Evolutionary conservation across 2,113 vertebrate species (phyloP).

Genomic region (Dipodomys spectabilis): DNA sequence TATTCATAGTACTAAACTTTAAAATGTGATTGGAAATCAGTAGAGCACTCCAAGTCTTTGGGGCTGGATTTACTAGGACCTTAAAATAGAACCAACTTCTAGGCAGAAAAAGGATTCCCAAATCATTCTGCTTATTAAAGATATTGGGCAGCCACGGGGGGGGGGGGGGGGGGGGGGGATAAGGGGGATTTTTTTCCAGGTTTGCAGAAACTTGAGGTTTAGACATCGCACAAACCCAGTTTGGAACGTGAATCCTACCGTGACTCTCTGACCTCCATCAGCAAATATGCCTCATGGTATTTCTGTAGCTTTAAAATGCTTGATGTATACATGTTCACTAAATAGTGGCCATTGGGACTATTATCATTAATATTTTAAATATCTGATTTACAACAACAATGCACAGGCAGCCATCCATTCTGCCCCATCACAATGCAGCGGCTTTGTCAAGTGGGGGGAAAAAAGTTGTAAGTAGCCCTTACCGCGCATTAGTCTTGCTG

Average conservation of each 20-base stretch:
- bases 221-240: neutral
- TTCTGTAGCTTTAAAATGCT: neutral
- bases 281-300: neutral
- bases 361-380: neutral
- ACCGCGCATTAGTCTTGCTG: neutral
- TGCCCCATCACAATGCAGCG: neutral
- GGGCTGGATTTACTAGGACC: neutral
- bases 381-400: neutral
- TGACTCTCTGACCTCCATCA: neutral
- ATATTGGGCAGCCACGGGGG: neutral
- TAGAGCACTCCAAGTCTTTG: neutral
- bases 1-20: neutral
- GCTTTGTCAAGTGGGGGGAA: too few relatives aligned
- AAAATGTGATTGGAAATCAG: neutral
- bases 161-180: too few relatives aligned
- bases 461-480: neutral
- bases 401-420: neutral
- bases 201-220: neutral
- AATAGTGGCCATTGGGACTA: neutral
- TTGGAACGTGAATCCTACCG: neutral
- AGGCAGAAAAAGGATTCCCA: neutral
- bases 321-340: neutral
- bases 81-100: neutral
- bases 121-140: neutral
- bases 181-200: too few relatives aligned